Percentiles rank a stretch among this genome's conserved stretches.
Evolutionary conservation across 2,797 vertebrate species (phyloP).

Genomic region (Danio aesculapii): DNA sequence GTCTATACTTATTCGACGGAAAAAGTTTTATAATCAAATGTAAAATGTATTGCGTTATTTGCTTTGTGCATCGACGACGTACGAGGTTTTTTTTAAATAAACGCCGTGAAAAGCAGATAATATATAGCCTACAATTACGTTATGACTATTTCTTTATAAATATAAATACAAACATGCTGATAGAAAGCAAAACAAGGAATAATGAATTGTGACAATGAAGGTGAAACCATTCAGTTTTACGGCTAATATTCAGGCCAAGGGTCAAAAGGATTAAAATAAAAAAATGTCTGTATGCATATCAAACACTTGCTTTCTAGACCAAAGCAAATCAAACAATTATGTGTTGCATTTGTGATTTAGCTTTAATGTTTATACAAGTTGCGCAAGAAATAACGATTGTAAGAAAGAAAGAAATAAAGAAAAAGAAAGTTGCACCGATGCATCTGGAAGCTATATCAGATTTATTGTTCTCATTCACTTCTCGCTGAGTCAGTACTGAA

Average conservation of each 20-base stretch:
- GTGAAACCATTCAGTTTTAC: constrained; percentile 3
- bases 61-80: background rate
- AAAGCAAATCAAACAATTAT: constrained; percentile 8
- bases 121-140: constrained; percentile 4
- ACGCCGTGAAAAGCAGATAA: background rate
- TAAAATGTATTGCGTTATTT: background rate
- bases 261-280: background rate
- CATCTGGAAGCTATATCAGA: constrained; percentile 89
- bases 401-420: background rate
- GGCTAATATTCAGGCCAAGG: constrained; percentile 25
- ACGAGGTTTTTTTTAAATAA: background rate
- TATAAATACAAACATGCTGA: background rate
- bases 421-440: constrained; percentile 69
- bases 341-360: background rate
- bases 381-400: background rate
- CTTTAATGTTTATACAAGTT: background rate
- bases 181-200: background rate
- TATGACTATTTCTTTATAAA: background rate
- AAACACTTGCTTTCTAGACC: background rate
- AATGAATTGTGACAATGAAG: background rate
- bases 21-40: constrained; percentile 3
- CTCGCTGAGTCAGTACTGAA: constrained; percentile 94
- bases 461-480: constrained; percentile 98
- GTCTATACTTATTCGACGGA: background rate
- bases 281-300: background rate